phyloP scores from a whole-genome alignment of 2,113 vertebrate species.

The Anoplopoma fimbria region DNA sequence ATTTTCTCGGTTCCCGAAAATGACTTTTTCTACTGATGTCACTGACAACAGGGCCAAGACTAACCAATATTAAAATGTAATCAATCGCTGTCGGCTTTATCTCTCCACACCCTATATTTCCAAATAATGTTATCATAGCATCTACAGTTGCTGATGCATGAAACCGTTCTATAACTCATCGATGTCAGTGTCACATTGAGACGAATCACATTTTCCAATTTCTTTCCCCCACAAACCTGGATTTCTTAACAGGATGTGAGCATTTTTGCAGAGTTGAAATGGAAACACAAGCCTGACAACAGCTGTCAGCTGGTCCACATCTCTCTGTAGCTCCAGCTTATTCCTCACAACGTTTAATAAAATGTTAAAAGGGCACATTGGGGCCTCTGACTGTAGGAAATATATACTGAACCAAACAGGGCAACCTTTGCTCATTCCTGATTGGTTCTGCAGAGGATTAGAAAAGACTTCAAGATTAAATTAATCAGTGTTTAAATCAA shows the following conservation, averaged over 20 bases:
- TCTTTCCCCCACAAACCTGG: background rate
- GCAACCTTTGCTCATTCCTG: background rate
- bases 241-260: slow-evolving; percentile 49
- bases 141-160: background rate
- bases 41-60: background rate
- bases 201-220: slow-evolving; percentile 12
- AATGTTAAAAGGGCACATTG: background rate
- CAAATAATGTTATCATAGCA: background rate
- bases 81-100: slow-evolving; percentile 4
- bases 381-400: background rate
- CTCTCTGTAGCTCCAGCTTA: background rate
- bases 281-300: slow-evolving; percentile 16
- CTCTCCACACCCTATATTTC: background rate
- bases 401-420: background rate
- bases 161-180: background rate
- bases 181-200: background rate
- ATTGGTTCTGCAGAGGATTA: background rate
- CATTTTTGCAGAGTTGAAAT: slow-evolving; percentile 1
- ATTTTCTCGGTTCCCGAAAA: slow-evolving; percentile 38
- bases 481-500: background rate
- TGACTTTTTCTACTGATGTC: slow-evolving; percentile 22
- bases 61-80: background rate
- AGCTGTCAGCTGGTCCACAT: slow-evolving; percentile 44
- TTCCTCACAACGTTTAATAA: background rate
- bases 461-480: too few species aligned